phyloP scores from a whole-genome alignment of 2,888 invertebrate genomes.

The Coenonympha arcania region DNA sequence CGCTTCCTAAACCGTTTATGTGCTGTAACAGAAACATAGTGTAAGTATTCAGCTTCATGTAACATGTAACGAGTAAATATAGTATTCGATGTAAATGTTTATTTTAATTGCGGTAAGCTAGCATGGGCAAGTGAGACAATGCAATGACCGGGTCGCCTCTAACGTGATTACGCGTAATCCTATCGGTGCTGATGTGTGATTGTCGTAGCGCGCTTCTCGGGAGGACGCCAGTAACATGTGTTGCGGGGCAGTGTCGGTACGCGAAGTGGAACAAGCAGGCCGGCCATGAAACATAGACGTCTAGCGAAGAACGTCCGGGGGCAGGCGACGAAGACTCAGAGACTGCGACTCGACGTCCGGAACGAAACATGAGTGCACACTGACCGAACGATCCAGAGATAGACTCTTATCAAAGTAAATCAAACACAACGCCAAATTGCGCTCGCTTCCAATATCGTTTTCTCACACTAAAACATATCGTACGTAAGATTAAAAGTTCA shows the following conservation, averaged over 20 bases:
- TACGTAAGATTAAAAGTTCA: slow-evolving; percentile 54
- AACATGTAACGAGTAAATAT: slow-evolving; percentile 29
- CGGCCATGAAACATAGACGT: slow-evolving; percentile 70
- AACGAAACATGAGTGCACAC: slow-evolving; percentile 64
- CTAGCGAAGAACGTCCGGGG: slow-evolving; percentile 59
- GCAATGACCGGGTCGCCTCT: slow-evolving; percentile 45
- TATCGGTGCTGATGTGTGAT: slow-evolving; percentile 21
- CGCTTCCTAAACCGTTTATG: slow-evolving; percentile 23
- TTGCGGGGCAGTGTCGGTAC: slow-evolving; percentile 53
- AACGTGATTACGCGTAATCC: slow-evolving; percentile 27
- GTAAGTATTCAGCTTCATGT: slow-evolving; percentile 23
- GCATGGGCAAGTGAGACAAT: slow-evolving; percentile 53
- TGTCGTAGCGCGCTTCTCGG: slow-evolving; percentile 17
- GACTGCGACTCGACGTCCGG: slow-evolving; percentile 68
- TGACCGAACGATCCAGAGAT: slow-evolving; percentile 30
- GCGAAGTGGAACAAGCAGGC: slow-evolving; percentile 67
- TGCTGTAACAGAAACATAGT: slow-evolving; percentile 23
- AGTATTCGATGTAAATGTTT: slow-evolving; percentile 28
- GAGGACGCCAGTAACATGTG: slow-evolving; percentile 49
- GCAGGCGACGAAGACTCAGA: slow-evolving; percentile 68
- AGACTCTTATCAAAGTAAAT: slow-evolving; percentile 28
- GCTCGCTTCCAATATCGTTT: slow-evolving; percentile 69
- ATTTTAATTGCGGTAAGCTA: slow-evolving; percentile 26
- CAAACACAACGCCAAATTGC: slow-evolving; percentile 64
- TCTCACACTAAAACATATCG: slow-evolving; percentile 64